These are phyloP conservation scores for Lasiurus cinereus DNA, from an alignment of 2,113 vertebrate species.

Conservation along the genomic window DNA sequence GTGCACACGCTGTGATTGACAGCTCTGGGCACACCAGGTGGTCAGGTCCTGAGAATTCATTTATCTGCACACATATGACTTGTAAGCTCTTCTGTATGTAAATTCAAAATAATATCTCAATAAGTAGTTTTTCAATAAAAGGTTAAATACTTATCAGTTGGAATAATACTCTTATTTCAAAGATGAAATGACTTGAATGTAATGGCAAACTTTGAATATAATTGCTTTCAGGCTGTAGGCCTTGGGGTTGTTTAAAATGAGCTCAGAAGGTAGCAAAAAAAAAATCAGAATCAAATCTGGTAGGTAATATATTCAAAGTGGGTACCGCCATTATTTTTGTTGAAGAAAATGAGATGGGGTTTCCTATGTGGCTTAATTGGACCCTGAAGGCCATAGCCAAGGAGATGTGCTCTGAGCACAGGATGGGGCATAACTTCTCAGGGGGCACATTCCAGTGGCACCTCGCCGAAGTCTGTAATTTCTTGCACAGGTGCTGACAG, in stretches of 20 bases:
- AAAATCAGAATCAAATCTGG: background rate
- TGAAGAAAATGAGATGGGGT: background rate
- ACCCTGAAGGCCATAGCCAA: background rate
- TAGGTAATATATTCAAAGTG: background rate
- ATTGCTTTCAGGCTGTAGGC: background rate
- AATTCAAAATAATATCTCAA: background rate
- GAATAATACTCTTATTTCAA: background rate
- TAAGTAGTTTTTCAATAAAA: background rate
- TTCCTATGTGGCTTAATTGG: background rate
- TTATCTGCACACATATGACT: too few relatives aligned
- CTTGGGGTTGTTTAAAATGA: background rate
- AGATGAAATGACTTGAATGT: background rate
- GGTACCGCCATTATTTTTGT: background rate
- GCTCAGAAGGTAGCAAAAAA: background rate
- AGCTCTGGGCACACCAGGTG: background rate
- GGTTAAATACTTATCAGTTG: background rate
- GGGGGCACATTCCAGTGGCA: background rate
- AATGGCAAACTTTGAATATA: background rate
- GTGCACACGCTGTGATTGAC: fast-evolving
- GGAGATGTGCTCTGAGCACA: background rate
- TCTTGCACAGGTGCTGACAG: background rate
- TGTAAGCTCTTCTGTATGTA: background rate
- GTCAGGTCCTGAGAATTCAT: background rate
- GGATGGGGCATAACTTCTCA: background rate
- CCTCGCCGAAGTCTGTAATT: background rate